Evolutionary conservation across 2,888 invertebrate genomes (phyloP), one percentile per base, ranked within the genome.

Genomic region (Amphipoea oculea): DNA sequence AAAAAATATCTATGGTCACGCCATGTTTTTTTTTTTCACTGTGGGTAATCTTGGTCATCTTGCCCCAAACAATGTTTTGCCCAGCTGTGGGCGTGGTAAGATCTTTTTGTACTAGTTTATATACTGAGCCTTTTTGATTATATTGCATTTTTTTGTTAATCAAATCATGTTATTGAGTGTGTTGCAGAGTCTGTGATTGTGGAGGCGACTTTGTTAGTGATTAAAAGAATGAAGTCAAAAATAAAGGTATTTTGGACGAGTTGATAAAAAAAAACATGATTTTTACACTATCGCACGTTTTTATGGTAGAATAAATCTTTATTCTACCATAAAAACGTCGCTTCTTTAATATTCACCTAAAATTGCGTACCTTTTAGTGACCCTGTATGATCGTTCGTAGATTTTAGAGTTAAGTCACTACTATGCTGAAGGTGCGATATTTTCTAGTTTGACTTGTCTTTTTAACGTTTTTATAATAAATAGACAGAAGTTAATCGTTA

Each of bases 111-210:
- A 91, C 89, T 92, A 90, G 89, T 90, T 92, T 92, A 89, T 90
- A 89, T 82, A 85, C 79, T 87, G 83, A 87, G 79, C 85, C 88
- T 93, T 94, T 94, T 92, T 85, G 80, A 92, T 92, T 92, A 87
- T 93, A 93, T 92, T 91, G 91, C 92, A 91, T 92, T 94, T 93
- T 70, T 92, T 88, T 89, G 92, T 93, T 94, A 89, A 92, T 90
- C 67, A 85, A 93, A 95, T 95, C 94, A 94, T 95, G 94, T 94
- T 92, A 89, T 92, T 91, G 89, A 67, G 82, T 75, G 82, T 76
- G 80, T 51, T 73, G 79, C 72, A 78, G 69, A 80, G 78, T 81
- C 57, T 82, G 86, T 74, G 76, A 63, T 72, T 73, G 73, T 71
- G 36, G 42, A 11, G n/a, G 68, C 42, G 36, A 65, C 40, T n/a